Evolutionary conservation across 2,888 invertebrate species (phyloP), one percentile per base, ranked within the genome.

Genomic region (Nemotelus pantherinus): DNA sequence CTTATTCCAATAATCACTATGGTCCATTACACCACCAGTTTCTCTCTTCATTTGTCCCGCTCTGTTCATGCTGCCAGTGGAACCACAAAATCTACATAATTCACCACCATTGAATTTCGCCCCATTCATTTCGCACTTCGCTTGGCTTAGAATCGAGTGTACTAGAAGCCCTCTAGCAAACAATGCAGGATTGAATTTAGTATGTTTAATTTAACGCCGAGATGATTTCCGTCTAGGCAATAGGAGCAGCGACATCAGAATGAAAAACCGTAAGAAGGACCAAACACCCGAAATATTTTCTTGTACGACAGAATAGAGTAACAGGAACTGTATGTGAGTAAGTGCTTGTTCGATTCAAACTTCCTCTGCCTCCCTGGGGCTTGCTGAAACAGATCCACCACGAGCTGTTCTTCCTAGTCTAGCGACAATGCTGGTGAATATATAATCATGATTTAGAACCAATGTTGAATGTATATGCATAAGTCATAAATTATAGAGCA

Each of bases 111-210:
- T 60, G 74, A 74, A 74, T 63, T 60, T 74, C 74, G 74, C 63
- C 70, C 74, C 63, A 60, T 74, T 74, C 60, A 74, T 74, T 74
- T 74, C 74, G 74, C 74, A 74, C 74, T 74, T 63, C 25, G 63
- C 60, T 74, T 47, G 48, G 60, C 63, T 60, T 25, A 10, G 68
- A 25, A 25, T 25, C 25, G 25, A 25, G 25, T 25, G 25, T 25
- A 25, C 53, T 39, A 55, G 53, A n/a, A 41, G 45, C 50, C 70
- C 70, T 39, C 60, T 43, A 63, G 74, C 74, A 47, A 25, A 25
- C 50, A 41, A 60, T 47, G 74, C 63, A 48, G 60, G 48, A 74
- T 60, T 63, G 50, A 60, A 74, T 74, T 74, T 74, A 63, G 60
- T 60, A 74, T 70, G 70, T 74, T 74, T 60, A 74, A 74, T 74